A percentile compares a stretch with the other conserved stretches of the same genome.
phyloP scores from a whole-genome alignment of 1,140 invertebrate species.

The Mesaphorura yosii region DNA sequence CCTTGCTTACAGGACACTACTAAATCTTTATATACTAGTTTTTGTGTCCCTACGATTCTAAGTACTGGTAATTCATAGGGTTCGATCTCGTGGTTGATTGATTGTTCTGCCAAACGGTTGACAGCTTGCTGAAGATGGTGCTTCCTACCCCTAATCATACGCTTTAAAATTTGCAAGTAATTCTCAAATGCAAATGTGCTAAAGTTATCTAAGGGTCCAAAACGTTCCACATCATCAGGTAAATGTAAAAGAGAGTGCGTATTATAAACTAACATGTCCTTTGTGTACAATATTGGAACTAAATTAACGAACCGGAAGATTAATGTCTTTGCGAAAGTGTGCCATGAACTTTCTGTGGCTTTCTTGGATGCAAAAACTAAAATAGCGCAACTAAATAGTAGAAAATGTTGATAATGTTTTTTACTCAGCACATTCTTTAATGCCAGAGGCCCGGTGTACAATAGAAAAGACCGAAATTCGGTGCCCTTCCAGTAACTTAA shows the following conservation, averaged over 20 bases:
- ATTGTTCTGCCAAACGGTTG: not conserved
- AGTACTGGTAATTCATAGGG: too few relatives aligned
- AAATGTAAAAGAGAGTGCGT: conserved; percentile 36
- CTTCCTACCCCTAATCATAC: conserved; percentile 3
- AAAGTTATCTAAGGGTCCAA: conserved; percentile 33
- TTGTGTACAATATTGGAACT: conserved; percentile 31
- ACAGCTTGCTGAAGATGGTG: conserved; percentile 5
- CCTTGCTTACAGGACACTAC: too few relatives aligned
- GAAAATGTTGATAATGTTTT: conserved; percentile 35
- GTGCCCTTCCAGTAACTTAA: conserved; percentile 24
- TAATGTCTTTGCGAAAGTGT: conserved; percentile 32
- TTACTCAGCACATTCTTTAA: conserved; percentile 4
- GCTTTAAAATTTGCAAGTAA: conserved; percentile 33
- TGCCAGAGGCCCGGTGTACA: conserved; percentile 18
- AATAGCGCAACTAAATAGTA: conserved; percentile 33
- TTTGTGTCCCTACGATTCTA: too few relatives aligned
- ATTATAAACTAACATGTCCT: conserved; percentile 35
- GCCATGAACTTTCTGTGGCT: not conserved
- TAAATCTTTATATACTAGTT: too few relatives aligned
- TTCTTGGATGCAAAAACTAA: conserved; percentile 21
- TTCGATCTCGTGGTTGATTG: too few relatives aligned
- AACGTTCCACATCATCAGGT: conserved; percentile 33
- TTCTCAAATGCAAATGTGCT: conserved; percentile 38
- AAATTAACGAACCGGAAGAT: conserved; percentile 34
- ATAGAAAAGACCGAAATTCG: conserved; percentile 20